Evolutionary conservation across 1,140 invertebrate genomes (phyloP), one percentile per base, ranked within the genome.

Genomic region (Monochamus saltuarius): DNA sequence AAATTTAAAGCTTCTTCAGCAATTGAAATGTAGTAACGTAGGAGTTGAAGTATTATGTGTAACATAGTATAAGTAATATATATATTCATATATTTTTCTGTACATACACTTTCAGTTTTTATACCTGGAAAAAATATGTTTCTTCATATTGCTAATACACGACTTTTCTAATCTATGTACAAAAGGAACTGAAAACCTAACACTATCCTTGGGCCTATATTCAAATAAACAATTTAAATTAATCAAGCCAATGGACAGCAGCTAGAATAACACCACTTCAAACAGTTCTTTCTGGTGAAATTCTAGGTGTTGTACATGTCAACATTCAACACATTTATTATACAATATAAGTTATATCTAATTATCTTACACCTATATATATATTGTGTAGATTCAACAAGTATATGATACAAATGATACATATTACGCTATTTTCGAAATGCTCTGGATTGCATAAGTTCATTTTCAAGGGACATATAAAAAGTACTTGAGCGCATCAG

Each of bases 131-230:
- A 11, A 37, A 51, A 66, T 62, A 61, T 65, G 57, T 50, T 58
- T 46, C 13, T 56, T 71, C 49, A 76, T 78, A 78, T 78, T 78
- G 76, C 76, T 78, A 78, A 75, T 78, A 78, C 76, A 78, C 76
- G 76, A 75, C 66, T 73, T 69, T 59, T 68, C 66, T 71, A 69
- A 64, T 69, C 57, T 68, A 63, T 71, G 14, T 66, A 66, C 66
- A 71, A 4, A 65, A 53, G 22, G 22, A 29, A 29, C 22, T 29
- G 2, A 29, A 29, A 29, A 29, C 22, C 22, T 29, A 29, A 29
- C 22, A 29, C 22, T 29, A 29, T 29, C 22, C 6, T 29, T 29
- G 22, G 22, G 22, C 22, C 22, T 29, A 29, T 29, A 29, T 29
- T 29, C 22, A 29, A 29, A 29, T 42, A 42, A 29, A 29, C 22